A percentile compares a stretch with the other conserved stretches of the same genome.
phyloP scores from a whole-genome alignment of 2,113 vertebrate species.

The Crotophaga sulcirostris region DNA sequence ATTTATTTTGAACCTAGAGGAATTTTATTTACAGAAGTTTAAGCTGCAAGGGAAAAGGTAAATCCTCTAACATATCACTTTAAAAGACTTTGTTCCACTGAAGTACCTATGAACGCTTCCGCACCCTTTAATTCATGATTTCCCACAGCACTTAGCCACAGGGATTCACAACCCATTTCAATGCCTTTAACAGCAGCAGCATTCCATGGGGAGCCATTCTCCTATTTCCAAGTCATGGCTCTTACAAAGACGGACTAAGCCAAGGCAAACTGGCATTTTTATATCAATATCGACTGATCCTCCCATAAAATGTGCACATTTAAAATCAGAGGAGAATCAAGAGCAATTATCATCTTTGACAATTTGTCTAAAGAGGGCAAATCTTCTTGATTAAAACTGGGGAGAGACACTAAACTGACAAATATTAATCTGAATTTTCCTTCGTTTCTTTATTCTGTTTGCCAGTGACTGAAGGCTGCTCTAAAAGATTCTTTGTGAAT shows the following conservation, averaged over 20 bases:
- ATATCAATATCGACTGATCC: background rate
- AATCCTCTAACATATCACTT: background rate
- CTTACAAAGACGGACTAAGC: background rate
- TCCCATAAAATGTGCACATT: background rate
- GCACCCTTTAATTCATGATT: background rate
- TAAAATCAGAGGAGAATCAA: background rate
- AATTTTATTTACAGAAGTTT: background rate
- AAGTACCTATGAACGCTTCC: background rate
- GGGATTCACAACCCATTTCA: background rate
- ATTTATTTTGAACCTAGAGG: background rate
- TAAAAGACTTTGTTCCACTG: background rate
- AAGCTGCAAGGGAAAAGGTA: background rate
- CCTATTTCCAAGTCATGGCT: background rate
- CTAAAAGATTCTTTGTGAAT: background rate
- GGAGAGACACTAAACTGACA: background rate
- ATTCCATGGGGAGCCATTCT: constrained; percentile 8
- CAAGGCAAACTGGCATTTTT: background rate
- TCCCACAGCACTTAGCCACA: background rate
- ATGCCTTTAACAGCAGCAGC: constrained; percentile 8
- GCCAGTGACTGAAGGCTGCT: background rate
- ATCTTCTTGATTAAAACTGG: background rate
- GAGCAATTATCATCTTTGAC: background rate
- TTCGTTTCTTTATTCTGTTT: background rate
- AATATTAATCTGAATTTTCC: background rate
- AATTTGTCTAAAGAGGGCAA: background rate